Conservation (phyloP, 2,888 invertebrate species). For the Ophraella communa region DNA sequence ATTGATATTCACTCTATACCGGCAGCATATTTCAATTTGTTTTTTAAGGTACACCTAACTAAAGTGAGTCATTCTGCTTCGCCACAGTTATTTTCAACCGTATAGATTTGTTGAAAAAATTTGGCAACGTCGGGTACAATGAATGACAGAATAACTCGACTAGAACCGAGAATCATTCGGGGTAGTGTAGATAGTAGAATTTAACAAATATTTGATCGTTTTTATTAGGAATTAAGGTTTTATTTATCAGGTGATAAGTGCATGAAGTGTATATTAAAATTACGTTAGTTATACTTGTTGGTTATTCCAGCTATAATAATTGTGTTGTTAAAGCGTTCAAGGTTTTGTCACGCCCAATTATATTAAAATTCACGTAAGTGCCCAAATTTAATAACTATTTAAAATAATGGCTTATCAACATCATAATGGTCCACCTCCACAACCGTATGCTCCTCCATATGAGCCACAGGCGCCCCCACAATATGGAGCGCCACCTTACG, state of each 20-base stretch:
- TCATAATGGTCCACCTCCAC: conserved; percentile 30
- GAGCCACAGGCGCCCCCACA: conserved; percentile 29
- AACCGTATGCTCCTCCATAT: conserved; percentile 32
- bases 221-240: not conserved
- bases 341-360: conserved; percentile 10
- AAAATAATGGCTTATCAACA: conserved; percentile 31
- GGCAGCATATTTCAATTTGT: too few relatives aligned
- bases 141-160: conserved; percentile 5
- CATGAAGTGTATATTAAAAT: not conserved
- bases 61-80: not conserved
- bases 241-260: not conserved
- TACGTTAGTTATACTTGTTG: not conserved
- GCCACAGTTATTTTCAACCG: not conserved
- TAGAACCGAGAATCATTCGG: not conserved
- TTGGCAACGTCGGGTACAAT: conserved; percentile 5
- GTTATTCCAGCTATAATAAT: too few relatives aligned
- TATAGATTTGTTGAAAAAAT: not conserved
- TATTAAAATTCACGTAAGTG: conserved; percentile 1
- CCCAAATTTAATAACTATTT: conserved; percentile 1
- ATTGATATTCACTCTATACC: too few relatives aligned
- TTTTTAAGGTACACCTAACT: too few relatives aligned
- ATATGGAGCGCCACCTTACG: conserved; percentile 29
- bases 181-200: not conserved
- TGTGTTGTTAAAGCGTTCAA: not conserved
- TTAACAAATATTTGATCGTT: conserved; percentile 1